Evolutionary conservation across 2,797 vertebrate genomes (phyloP).

Genomic region (Poeciliopsis paucimaculata): DNA sequence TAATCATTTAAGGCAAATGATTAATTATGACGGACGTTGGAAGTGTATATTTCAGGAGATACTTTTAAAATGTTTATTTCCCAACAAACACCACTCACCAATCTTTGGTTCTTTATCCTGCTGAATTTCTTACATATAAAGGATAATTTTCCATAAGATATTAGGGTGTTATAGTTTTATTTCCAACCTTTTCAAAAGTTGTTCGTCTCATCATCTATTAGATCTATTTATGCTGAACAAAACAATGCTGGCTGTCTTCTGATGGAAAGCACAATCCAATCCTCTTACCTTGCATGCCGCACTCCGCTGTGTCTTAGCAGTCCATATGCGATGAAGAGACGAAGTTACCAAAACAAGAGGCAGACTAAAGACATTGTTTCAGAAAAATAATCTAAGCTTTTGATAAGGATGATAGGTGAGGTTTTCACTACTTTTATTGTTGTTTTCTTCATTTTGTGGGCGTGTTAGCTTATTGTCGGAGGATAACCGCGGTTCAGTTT

Average conservation of each 20-base stretch:
- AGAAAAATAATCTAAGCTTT: conserved; percentile 20
- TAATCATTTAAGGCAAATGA: too few relatives aligned
- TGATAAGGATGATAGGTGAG: conserved; percentile 19
- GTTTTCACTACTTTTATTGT: too few relatives aligned
- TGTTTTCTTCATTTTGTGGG: too few relatives aligned
- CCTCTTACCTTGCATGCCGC: conserved; percentile 41
- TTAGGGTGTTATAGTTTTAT: neutral
- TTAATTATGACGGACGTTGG: too few relatives aligned
- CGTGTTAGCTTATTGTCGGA: too few relatives aligned
- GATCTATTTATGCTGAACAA: neutral
- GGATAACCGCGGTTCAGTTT: too few relatives aligned
- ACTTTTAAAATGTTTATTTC: too few relatives aligned
- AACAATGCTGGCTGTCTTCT: neutral
- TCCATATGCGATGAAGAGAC: conserved; percentile 8
- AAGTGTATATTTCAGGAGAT: too few relatives aligned
- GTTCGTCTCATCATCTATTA: neutral
- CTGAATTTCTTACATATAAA: neutral
- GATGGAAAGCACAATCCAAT: conserved; percentile 16
- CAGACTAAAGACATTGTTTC: conserved; percentile 7
- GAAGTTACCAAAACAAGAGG: neutral
- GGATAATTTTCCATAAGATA: neutral
- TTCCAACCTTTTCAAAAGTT: neutral
- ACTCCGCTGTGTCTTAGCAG: conserved; percentile 49
- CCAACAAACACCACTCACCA: too few relatives aligned
- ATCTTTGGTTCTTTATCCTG: too few relatives aligned